Percentiles rank a stretch among this genome's conserved stretches.
Evolutionary conservation across 2,797 vertebrate genomes (phyloP).

Genomic region (Eurystomus glaucurus): DNA sequence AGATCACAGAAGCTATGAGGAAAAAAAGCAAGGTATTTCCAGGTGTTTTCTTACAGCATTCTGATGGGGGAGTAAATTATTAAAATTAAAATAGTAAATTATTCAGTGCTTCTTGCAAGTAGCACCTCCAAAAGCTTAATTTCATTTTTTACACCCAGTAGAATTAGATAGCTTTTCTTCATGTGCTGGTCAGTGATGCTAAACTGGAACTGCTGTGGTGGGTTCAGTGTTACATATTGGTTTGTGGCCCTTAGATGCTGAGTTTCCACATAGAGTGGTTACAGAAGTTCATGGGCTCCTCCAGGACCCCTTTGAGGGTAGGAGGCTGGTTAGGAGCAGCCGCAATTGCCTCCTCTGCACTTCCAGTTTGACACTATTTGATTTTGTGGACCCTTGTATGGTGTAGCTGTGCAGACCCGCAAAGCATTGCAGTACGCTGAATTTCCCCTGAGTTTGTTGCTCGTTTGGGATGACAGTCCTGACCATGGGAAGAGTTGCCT

Average conservation of each 20-base stretch:
- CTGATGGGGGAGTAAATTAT: slow-evolving; percentile 52
- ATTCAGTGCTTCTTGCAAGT: slow-evolving; percentile 26
- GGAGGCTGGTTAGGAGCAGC: not conserved
- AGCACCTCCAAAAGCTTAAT: slow-evolving; percentile 3
- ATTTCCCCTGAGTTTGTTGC: not conserved
- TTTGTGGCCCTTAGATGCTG: not conserved
- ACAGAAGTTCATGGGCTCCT: not conserved
- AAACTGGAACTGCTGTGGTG: not conserved
- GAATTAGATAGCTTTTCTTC: not conserved
- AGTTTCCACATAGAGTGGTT: fast-evolving
- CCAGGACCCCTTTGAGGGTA: not conserved
- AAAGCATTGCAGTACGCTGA: fast-evolving
- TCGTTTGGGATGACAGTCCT: not conserved
- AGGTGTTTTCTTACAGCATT: slow-evolving; percentile 13
- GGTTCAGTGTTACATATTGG: not conserved
- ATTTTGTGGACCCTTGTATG: not conserved
- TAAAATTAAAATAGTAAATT: slow-evolving; percentile 58
- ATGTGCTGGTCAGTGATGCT: not conserved
- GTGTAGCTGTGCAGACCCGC: not conserved
- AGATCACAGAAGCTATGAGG: not conserved
- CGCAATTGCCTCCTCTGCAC: not conserved
- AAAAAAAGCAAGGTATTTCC: slow-evolving; percentile 8
- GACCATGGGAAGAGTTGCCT: not conserved
- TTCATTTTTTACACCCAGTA: not conserved
- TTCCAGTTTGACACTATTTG: fast-evolving